Evolutionary conservation across 2,113 vertebrate genomes (phyloP), one percentile per base, ranked within the genome.

Genomic region (Erinaceus europaeus): DNA sequence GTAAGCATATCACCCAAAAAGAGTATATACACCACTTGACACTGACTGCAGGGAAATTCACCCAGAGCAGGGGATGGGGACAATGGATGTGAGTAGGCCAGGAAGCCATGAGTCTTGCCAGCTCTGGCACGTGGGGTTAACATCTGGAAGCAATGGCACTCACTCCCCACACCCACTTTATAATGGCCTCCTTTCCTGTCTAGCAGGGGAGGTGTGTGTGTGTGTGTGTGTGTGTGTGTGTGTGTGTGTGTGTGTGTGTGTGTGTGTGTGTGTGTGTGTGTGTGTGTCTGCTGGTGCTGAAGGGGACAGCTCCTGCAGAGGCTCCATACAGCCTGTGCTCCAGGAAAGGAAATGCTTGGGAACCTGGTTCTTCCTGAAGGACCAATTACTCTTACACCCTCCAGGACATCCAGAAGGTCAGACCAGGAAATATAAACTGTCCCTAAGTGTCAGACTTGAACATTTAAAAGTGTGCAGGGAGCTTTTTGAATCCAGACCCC

Each of bases 241-340:
- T 9, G 18, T 17, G 23, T 53, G 52, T 21, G 38, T 29, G 78
- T 32, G 29, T 36, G 73, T 9, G 18, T 17, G 23, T 53, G 52
- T 21, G 38, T 29, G 78, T 32, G 29, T 36, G 73, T 9, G 18
- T 17, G 23, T 53, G 52, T 21, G 38, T 36, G 73, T 9, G 18
- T 17, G 23, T 53, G 52, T 21, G 38, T 29, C 83, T 32, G 29
- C 34, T 0, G 6, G 93, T 95, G 93, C 95, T 94, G 93, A 94
- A 75, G 32, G 68, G 89, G 80, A 95, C 92, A 94, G 93, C 95
- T 90, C 95, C 93, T 32, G 15, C 2, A 2, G 77, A 77, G 3
- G 77, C 32, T 18, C 40, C 1, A 5, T 0, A 27, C 10, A 79
- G 34, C 29, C 50, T 0, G 5, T 20, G 0, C 11, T 15, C n/a